phyloP scores from a whole-genome alignment of 2,113 vertebrate genomes.

The Oncorhynchus clarkii region DNA sequence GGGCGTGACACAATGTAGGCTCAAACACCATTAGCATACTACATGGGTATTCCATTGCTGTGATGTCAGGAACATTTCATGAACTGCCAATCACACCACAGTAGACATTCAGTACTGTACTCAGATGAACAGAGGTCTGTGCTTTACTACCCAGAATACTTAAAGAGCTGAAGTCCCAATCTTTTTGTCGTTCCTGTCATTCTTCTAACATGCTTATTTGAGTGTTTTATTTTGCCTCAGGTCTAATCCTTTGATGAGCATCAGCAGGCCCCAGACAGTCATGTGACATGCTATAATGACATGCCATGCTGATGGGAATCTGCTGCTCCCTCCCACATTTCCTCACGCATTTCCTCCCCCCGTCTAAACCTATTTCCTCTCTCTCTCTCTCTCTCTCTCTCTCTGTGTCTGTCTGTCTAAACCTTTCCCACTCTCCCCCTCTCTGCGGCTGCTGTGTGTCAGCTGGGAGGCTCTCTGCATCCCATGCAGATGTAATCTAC shows the following conservation, averaged over 20 bases:
- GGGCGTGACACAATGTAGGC: constrained; percentile 34
- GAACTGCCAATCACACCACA: constrained; percentile 23
- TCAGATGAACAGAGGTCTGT: neutral
- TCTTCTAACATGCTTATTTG: constrained; percentile 24
- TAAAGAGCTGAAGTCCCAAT: neutral
- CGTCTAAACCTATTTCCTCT: too few species aligned
- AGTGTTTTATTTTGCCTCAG: constrained; percentile 15
- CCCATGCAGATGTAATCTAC: constrained; percentile 64
- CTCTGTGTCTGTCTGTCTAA: too few species aligned
- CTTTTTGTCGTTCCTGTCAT: constrained; percentile 6
- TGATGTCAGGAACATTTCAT: constrained; percentile 28
- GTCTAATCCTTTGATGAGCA: constrained; percentile 31
- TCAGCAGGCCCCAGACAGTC: constrained; percentile 32
- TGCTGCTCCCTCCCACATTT: neutral
- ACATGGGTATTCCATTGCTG: constrained; percentile 21
- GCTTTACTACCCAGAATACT: neutral
- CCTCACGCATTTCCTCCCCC: too few species aligned
- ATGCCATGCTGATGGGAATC: constrained; percentile 28
- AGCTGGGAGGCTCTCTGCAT: constrained; percentile 38
- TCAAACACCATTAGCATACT: constrained; percentile 30
- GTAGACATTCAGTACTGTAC: neutral
- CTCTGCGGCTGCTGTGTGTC: constrained; percentile 19
- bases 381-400: too few species aligned
- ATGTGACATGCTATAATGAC: constrained; percentile 41
- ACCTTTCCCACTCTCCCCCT: neutral